Conservation (phyloP, 2,888 invertebrate species). For the Drosophila phalerata region DNA sequence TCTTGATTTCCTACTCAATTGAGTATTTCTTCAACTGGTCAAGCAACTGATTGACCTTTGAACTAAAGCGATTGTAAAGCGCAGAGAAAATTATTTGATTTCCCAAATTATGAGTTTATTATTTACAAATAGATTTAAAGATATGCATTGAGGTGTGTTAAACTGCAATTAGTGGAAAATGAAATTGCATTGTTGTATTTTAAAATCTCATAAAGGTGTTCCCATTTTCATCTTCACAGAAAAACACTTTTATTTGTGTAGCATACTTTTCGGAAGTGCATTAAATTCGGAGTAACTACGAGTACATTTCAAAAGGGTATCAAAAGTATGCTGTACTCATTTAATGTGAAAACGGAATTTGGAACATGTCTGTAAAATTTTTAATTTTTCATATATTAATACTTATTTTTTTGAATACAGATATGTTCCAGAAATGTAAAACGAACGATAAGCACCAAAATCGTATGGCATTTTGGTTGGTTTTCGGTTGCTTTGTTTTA, state of each 20-base stretch:
- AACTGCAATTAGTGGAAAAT: not conserved
- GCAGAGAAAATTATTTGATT: conserved; percentile 5
- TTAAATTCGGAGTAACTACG: not conserved
- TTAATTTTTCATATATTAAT: too few relatives aligned
- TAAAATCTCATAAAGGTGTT: not conserved
- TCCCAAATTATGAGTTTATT: conserved; percentile 22
- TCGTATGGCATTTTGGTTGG: too few relatives aligned
- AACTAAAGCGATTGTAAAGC: conserved; percentile 42
- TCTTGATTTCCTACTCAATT: conserved; percentile 63
- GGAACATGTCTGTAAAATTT: too few relatives aligned
- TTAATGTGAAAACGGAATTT: not conserved
- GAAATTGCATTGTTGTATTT: not conserved
- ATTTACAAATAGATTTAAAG: conserved; percentile 5
- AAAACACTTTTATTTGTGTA: not conserved
- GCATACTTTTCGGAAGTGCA: conserved; percentile 2
- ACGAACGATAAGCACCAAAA: too few relatives aligned
- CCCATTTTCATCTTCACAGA: not conserved
- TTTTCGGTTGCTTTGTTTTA: too few relatives aligned
- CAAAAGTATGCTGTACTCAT: not conserved
- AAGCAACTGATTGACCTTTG: conserved; percentile 64
- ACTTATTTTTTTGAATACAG: too few relatives aligned
- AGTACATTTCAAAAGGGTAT: not conserved
- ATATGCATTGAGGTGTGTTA: not conserved
- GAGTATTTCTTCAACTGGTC: conserved; percentile 49
- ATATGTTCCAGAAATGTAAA: too few relatives aligned